Percentiles rank a stretch among this genome's conserved stretches.
Evolutionary conservation across 2,797 vertebrate genomes (phyloP).

Genomic region (Thalassophryne amazonica): DNA sequence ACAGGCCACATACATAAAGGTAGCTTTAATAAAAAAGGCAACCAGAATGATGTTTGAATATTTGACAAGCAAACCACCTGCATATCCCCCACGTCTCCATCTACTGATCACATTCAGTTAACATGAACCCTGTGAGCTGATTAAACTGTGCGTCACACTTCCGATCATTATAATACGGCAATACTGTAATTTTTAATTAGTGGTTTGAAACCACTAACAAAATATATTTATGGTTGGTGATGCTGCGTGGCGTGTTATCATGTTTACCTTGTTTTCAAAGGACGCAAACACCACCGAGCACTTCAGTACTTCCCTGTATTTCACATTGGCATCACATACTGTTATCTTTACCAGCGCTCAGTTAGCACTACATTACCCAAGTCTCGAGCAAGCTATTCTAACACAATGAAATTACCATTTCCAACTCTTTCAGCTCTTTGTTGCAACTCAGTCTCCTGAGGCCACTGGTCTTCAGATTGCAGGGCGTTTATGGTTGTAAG

Average conservation of each 20-base stretch:
- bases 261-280: constrained; percentile 18
- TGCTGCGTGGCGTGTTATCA: constrained; percentile 3
- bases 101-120: constrained; percentile 16
- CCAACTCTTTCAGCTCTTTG: constrained; percentile 80
- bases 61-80: constrained; percentile 50
- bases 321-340: constrained; percentile 55
- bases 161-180: constrained; percentile 35
- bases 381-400: constrained; percentile 79
- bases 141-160: constrained; percentile 35
- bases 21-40: constrained; percentile 42
- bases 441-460: constrained; percentile 80
- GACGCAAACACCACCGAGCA: constrained; percentile 30
- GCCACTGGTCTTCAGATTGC: constrained; percentile 81
- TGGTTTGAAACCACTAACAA: constrained; percentile 27
- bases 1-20: constrained; percentile 58
- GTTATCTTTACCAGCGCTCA: constrained; percentile 66
- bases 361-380: constrained; percentile 79
- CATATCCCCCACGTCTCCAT: constrained; percentile 29
- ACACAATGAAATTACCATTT: constrained; percentile 81
- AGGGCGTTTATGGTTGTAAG: constrained; percentile 78
- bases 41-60: constrained; percentile 45
- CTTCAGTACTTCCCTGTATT: constrained; percentile 43
- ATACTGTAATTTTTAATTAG: constrained; percentile 42
- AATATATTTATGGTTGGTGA: constrained; percentile 28
- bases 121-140: constrained; percentile 44